A percentile compares a stretch with the other conserved stretches of the same genome.
Evolutionary conservation across 1,140 invertebrate species (phyloP).

Genomic region (Laupala kohalensis): DNA sequence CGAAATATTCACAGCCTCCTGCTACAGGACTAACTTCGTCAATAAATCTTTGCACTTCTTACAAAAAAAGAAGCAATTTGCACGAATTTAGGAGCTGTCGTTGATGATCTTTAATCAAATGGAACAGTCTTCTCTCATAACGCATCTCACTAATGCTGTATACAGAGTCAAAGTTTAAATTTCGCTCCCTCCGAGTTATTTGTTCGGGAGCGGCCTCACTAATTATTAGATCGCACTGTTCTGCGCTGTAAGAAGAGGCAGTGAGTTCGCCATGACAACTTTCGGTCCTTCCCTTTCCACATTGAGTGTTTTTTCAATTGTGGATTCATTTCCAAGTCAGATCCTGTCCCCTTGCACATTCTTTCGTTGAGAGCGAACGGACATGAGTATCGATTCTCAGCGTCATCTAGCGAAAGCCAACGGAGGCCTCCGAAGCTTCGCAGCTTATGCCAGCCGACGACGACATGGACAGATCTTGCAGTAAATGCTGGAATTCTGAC

Average conservation of each 20-base stretch:
- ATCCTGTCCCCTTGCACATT: not conserved
- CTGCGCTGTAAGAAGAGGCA: too few species aligned
- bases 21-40: too few species aligned
- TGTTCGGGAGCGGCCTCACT: not conserved
- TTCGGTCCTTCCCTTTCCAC: not conserved
- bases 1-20: too few species aligned
- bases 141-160: not conserved
- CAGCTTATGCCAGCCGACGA: too few species aligned
- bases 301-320: not conserved
- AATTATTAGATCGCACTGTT: not conserved
- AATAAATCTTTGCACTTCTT: too few species aligned
- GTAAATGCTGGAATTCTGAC: too few species aligned
- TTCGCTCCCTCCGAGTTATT: not conserved
- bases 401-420: too few species aligned
- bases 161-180: not conserved
- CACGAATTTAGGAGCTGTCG: not conserved
- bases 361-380: not conserved
- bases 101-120: not conserved
- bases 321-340: not conserved
- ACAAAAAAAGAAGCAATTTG: too few species aligned
- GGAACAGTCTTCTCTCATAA: not conserved
- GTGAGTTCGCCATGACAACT: not conserved
- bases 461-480: too few species aligned
- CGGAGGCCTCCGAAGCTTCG: too few species aligned
- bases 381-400: not conserved